Evolutionary conservation across 2,113 vertebrate species (phyloP).

Genomic region (Elaphurus davidianus): DNA sequence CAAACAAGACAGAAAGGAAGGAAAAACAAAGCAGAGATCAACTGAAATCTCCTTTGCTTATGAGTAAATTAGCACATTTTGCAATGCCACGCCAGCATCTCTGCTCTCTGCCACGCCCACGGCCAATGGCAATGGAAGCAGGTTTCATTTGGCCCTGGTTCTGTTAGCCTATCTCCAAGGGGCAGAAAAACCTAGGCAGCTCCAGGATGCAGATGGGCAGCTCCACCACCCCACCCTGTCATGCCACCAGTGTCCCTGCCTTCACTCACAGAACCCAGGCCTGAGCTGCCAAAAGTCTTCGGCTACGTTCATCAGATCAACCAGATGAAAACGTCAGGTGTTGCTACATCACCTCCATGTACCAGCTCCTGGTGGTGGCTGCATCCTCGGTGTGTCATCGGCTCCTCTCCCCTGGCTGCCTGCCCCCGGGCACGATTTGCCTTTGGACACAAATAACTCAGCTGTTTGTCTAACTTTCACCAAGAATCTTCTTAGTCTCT

Average conservation of each 20-base stretch:
- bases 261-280: background rate
- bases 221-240: too few species aligned
- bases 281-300: background rate
- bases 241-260: background rate
- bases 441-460: background rate
- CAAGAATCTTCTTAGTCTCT: background rate
- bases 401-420: background rate
- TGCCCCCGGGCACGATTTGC: background rate
- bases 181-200: fast-evolving
- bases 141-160: background rate
- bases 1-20: background rate
- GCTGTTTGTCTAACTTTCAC: background rate
- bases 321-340: background rate
- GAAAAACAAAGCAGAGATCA: background rate
- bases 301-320: background rate
- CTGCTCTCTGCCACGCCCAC: background rate
- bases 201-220: background rate
- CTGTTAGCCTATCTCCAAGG: fast-evolving
- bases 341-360: background rate
- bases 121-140: background rate
- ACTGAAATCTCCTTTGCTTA: background rate
- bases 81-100: background rate
- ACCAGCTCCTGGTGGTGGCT: background rate
- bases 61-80: background rate
- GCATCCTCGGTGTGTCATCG: background rate